A percentile compares a stretch with the other conserved stretches of the same genome.
phyloP scores from a whole-genome alignment of 2,888 invertebrate species.

The Coleophora deauratella region DNA sequence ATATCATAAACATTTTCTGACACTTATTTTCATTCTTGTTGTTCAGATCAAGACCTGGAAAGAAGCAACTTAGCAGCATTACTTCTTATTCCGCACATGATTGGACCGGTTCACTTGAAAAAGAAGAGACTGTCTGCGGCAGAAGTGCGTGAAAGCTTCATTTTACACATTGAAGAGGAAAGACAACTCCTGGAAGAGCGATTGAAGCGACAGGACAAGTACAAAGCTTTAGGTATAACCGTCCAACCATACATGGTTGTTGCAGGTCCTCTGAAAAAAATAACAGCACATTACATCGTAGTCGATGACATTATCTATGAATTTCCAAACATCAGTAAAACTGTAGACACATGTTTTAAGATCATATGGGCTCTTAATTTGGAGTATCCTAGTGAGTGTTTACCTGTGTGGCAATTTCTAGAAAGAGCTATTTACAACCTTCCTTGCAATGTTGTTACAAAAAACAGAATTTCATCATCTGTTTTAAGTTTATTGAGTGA shows the following conservation, averaged over 20 bases:
- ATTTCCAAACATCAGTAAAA: neutral
- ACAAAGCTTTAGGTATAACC: neutral
- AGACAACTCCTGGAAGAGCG: neutral
- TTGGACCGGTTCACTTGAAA: neutral
- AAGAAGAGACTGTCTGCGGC: neutral
- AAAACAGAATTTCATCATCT: too few relatives aligned
- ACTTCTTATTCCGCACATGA: neutral
- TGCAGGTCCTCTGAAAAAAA: neutral
- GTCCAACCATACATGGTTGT: neutral
- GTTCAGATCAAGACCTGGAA: neutral
- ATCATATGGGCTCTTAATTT: slow-evolving; percentile 1
- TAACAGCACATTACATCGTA: neutral
- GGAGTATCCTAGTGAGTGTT: neutral
- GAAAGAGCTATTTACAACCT: too few relatives aligned
- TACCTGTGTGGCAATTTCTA: too few relatives aligned
- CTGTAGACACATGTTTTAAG: slow-evolving; percentile 1
- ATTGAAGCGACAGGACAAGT: neutral
- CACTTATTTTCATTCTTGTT: neutral
- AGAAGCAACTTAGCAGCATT: neutral
- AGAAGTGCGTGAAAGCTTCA: neutral
- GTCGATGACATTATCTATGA: neutral
- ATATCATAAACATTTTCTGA: neutral
- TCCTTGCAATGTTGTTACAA: too few relatives aligned
- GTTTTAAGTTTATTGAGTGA: too few relatives aligned
- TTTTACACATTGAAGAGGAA: neutral